Evolutionary conservation across 2,113 vertebrate species (phyloP).

Genomic region (Mesoclemmys tuberculata): DNA sequence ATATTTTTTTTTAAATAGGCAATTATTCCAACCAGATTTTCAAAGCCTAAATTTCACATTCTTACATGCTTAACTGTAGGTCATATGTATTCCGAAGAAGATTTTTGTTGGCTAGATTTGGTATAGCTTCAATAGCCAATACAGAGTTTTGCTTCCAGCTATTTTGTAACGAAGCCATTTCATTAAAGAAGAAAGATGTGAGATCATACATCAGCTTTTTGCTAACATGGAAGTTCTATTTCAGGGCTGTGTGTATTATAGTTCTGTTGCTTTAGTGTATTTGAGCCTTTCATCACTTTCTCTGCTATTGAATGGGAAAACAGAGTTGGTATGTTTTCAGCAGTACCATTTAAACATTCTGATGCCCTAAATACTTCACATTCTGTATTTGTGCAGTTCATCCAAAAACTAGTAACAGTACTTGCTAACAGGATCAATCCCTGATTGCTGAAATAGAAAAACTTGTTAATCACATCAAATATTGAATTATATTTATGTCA

Average conservation of each 20-base stretch:
- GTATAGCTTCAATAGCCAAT: neutral
- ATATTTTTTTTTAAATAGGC: neutral
- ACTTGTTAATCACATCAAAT: neutral
- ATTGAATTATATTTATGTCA: neutral
- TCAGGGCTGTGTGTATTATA: neutral
- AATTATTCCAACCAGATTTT: neutral
- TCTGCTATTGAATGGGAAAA: neutral
- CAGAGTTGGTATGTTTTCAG: neutral
- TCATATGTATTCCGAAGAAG: neutral
- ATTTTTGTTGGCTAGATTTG: neutral
- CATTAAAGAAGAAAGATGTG: neutral
- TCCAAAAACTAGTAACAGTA: slow-evolving; percentile 41
- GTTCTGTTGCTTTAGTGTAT: neutral
- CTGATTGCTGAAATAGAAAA: slow-evolving; percentile 7
- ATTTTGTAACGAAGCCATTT: neutral
- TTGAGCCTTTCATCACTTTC: slow-evolving; percentile 38
- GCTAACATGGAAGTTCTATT: slow-evolving; percentile 22
- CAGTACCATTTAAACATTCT: neutral
- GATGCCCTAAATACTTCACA: neutral
- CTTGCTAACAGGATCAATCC: slow-evolving; percentile 11
- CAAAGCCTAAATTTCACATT: neutral
- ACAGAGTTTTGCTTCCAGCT: neutral
- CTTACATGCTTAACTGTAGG: neutral
- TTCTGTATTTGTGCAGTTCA: slow-evolving; percentile 53
- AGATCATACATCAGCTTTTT: slow-evolving; percentile 4